Conservation (phyloP, 2,113 vertebrate genomes). For the Calidris pugnax region DNA sequence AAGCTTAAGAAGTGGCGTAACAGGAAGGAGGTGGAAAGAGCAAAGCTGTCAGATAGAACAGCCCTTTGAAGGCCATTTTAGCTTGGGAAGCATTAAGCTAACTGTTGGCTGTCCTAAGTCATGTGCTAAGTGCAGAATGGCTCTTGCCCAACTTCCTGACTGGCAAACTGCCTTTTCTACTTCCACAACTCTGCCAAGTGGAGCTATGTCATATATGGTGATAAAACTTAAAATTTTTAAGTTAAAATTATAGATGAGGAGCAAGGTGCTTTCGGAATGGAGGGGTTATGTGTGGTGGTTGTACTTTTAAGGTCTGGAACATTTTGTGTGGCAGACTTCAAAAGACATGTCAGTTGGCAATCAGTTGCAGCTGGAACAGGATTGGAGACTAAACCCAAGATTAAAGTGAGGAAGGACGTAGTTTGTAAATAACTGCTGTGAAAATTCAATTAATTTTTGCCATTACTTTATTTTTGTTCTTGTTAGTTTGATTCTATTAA, state of each 20-base stretch:
- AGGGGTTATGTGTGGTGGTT: neutral
- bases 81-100: neutral
- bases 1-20: neutral
- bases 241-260: neutral
- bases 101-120: neutral
- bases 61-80: neutral
- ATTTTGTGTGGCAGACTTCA: slow-evolving; percentile 9
- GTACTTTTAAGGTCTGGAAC: slow-evolving; percentile 25
- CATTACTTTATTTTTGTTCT: slow-evolving; percentile 2
- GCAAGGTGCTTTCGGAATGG: neutral
- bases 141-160: neutral
- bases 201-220: neutral
- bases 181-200: neutral
- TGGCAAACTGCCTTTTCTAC: neutral
- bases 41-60: neutral
- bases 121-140: neutral
- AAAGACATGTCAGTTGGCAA: neutral
- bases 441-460: slow-evolving; percentile 8
- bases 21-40: neutral
- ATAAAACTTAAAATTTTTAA: neutral
- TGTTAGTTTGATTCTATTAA: neutral
- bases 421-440: neutral
- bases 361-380: slow-evolving; percentile 2
- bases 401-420: neutral
- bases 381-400: neutral